phyloP scores from a whole-genome alignment of 2,113 vertebrate genomes.

The Peromyscus californicus region DNA sequence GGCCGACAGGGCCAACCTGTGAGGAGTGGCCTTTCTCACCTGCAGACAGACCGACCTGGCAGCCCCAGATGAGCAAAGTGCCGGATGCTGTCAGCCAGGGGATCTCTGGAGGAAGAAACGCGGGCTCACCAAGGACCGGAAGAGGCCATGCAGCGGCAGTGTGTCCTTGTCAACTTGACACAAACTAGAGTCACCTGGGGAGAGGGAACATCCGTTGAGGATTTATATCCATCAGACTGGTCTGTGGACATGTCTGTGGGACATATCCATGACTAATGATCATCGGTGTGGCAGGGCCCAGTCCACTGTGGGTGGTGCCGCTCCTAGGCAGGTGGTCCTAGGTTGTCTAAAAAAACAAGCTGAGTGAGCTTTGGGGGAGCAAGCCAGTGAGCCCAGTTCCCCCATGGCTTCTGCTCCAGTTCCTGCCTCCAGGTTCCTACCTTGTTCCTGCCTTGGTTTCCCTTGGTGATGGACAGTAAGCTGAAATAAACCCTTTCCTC shows the following conservation, averaged over 20 bases:
- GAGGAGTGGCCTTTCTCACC: neutral
- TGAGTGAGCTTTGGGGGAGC: neutral
- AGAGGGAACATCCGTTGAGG: neutral
- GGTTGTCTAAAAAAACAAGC: neutral
- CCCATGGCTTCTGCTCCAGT: neutral
- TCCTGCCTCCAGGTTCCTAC: neutral
- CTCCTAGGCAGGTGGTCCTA: neutral
- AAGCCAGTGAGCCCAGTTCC: neutral
- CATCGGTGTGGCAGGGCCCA: neutral
- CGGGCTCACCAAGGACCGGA: neutral
- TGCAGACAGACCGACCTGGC: neutral
- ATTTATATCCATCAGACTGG: neutral
- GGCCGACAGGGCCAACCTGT: accelerated
- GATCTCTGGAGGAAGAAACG: neutral
- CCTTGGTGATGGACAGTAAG: neutral
- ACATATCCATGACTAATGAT: neutral
- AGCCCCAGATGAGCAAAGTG: neutral
- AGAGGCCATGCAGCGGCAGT: neutral
- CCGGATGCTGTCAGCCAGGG: neutral
- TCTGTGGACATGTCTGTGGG: neutral
- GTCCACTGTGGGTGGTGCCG: neutral
- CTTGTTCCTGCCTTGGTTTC: neutral
- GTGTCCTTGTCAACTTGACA: neutral
- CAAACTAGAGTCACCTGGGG: neutral
- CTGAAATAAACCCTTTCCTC: neutral